Evolutionary conservation across 2,113 vertebrate genomes (phyloP).

Genomic region (Uria aalge): DNA sequence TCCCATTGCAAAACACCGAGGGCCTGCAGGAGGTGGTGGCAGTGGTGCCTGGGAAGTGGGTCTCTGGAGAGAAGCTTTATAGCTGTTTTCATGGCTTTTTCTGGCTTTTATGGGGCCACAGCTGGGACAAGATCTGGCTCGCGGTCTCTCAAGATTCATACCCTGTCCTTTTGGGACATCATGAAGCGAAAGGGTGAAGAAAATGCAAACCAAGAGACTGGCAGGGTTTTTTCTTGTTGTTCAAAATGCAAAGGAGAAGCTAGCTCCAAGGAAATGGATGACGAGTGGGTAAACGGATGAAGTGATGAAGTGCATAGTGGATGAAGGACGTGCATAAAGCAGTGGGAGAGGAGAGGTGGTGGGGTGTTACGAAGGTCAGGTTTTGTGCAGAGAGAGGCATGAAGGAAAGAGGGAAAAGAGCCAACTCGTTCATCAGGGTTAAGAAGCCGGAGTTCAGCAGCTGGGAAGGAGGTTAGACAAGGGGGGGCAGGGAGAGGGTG

Average conservation of each 20-base stretch:
- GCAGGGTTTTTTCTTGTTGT: background rate
- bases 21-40: background rate
- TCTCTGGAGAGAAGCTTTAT: background rate
- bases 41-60: background rate
- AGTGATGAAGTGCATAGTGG: too few relatives aligned
- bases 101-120: background rate
- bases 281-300: background rate
- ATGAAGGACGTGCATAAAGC: background rate
- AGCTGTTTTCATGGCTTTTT: background rate
- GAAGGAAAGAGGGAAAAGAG: background rate
- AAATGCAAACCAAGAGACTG: background rate
- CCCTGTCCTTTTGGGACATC: background rate
- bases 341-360: background rate
- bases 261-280: background rate
- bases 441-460: background rate
- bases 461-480: background rate
- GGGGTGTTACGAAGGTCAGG: background rate
- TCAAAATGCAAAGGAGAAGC: background rate
- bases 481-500: background rate
- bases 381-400: background rate
- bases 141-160: rapidly evolving
- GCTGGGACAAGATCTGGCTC: background rate
- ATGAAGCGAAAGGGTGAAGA: background rate
- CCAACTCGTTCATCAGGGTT: background rate
- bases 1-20: background rate